Conservation (phyloP, 2,888 invertebrate species). For the Meteorus colon region DNA sequence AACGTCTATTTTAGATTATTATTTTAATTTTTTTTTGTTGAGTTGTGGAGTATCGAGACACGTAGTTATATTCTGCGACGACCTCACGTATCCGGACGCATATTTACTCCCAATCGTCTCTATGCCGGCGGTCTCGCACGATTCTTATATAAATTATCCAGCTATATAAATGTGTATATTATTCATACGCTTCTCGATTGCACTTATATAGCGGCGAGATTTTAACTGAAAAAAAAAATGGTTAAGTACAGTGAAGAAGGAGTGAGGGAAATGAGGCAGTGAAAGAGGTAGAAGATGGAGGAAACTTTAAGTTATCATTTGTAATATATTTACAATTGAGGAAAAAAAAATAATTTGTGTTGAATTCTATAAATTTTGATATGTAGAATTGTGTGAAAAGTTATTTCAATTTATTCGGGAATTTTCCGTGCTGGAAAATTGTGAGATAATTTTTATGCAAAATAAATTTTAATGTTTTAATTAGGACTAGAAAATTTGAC, state of each 20-base stretch:
- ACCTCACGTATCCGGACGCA: constrained; percentile 25
- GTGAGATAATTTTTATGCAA: too few species aligned
- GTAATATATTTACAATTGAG: too few species aligned
- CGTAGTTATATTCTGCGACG: constrained; percentile 1
- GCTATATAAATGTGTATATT: constrained; percentile 14
- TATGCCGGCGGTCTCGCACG: constrained; percentile 22
- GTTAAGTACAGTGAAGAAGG: neutral
- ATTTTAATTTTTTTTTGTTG: constrained; percentile 20
- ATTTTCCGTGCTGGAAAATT: too few species aligned
- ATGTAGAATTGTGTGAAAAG: too few species aligned
- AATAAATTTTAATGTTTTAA: too few species aligned
- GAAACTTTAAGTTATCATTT: neutral
- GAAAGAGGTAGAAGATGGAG: neutral
- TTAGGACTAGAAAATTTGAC: too few species aligned
- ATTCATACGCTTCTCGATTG: constrained; percentile 13
- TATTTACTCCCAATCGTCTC: constrained; percentile 21
- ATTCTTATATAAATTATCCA: constrained; percentile 20
- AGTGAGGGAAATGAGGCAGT: neutral
- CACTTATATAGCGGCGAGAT: neutral
- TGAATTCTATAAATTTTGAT: too few species aligned
- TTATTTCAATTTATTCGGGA: too few species aligned
- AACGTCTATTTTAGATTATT: constrained; percentile 22
- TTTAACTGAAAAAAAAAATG: constrained; percentile 16
- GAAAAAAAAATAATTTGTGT: too few species aligned
- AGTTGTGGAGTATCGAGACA: constrained; percentile 1